phyloP scores from a whole-genome alignment of 2,113 vertebrate species.

The Pollimyrus isidori region DNA sequence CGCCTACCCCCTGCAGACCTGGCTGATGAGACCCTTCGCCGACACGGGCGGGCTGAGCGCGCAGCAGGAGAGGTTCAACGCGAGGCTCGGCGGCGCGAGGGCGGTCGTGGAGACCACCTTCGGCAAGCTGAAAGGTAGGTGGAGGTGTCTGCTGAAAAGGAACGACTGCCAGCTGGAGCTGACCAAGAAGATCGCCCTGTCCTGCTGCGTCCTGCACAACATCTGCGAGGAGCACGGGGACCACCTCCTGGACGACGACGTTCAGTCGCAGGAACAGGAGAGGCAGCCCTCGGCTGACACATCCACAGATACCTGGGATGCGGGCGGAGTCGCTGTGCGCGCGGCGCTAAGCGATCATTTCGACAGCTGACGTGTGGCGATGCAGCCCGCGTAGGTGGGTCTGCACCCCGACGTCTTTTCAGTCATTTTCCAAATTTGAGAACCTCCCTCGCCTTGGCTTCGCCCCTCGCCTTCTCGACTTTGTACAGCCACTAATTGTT shows the following conservation, averaged over 20 bases:
- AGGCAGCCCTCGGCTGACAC: constrained; percentile 1
- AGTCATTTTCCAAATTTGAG: not conserved
- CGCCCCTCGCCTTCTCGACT: not conserved
- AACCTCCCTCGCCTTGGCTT: not conserved
- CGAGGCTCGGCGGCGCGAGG: constrained; percentile 5
- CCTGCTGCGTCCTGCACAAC: constrained; percentile 31
- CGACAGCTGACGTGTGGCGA: not conserved
- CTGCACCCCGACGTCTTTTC: not conserved
- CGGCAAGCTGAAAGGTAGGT: constrained; percentile 22
- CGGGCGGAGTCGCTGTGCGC: not conserved
- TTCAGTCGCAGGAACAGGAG: not conserved
- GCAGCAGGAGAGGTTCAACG: constrained; percentile 10
- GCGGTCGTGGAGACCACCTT: constrained; percentile 8
- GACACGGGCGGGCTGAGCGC: constrained; percentile 14
- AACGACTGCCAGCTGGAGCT: constrained; percentile 29
- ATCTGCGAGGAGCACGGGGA: constrained; percentile 26
- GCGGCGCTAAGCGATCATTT: not conserved
- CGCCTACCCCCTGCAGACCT: constrained; percentile 23
- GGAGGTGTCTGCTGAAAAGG: constrained; percentile 28
- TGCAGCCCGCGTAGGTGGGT: not conserved
- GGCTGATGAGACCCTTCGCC: constrained; percentile 32
- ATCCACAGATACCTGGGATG: not conserved
- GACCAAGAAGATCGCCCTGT: constrained; percentile 23
- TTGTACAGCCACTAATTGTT: not conserved
- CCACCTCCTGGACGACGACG: constrained; percentile 14